Conservation (phyloP, 1,140 invertebrate genomes). For the Myzus persicae region DNA sequence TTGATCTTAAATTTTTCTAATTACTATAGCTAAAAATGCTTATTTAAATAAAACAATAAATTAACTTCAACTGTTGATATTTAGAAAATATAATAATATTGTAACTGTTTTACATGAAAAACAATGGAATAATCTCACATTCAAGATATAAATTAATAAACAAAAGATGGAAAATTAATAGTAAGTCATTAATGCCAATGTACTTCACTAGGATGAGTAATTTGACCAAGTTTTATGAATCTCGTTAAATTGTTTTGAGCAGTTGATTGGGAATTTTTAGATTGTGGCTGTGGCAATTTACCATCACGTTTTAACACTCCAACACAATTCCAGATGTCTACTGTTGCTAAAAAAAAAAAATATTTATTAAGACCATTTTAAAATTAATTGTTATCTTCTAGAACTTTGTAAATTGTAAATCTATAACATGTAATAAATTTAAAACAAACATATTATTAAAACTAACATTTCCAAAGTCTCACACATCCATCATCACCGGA, state of each 20-base stretch:
- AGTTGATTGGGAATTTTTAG: constrained; percentile 65
- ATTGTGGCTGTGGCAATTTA: constrained; percentile 66
- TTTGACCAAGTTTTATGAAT: constrained; percentile 76
- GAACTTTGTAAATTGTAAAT: neutral
- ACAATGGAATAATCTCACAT: neutral
- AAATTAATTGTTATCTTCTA: neutral
- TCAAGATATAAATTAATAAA: neutral
- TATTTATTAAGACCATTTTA: neutral
- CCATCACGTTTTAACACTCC: constrained; percentile 84
- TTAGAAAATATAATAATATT: neutral
- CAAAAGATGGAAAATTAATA: neutral
- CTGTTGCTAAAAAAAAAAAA: constrained; percentile 68
- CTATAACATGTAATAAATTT: neutral
- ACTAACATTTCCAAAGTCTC: constrained; percentile 88
- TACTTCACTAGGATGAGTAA: constrained; percentile 80
- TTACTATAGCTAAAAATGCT: no score
- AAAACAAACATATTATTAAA: neutral
- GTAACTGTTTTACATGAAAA: neutral
- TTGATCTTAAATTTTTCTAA: no score
- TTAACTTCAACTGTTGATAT: neutral
- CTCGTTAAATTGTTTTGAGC: constrained; percentile 69
- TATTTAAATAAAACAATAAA: neutral
- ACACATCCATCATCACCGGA: constrained; percentile 95
- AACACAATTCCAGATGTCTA: constrained; percentile 92
- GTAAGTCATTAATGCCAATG: constrained; percentile 74